Evolutionary conservation across 2,888 invertebrate genomes (phyloP).

Genomic region (Parthenolecanium corni): DNA sequence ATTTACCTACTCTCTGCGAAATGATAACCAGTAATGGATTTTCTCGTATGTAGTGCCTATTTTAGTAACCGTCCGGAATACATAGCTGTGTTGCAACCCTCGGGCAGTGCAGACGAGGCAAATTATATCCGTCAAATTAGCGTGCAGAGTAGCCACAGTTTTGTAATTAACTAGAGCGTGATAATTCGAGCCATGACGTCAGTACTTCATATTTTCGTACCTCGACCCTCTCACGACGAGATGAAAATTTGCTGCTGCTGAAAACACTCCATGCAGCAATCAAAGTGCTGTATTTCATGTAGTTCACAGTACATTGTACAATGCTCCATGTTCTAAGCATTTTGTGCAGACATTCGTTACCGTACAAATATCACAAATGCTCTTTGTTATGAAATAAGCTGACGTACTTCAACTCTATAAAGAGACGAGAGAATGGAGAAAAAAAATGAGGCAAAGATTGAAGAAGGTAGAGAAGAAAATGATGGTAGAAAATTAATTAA

Average conservation of each 20-base stretch:
- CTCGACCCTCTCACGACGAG: not conserved
- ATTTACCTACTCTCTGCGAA: slow-evolving; percentile 3
- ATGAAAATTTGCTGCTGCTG: not conserved
- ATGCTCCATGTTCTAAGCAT: too few relatives aligned
- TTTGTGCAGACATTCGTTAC: too few relatives aligned
- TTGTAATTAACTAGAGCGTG: slow-evolving; percentile 22
- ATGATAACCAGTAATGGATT: slow-evolving; percentile 20
- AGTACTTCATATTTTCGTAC: slow-evolving; percentile 11
- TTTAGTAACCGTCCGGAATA: not conserved
- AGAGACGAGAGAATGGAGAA: too few relatives aligned
- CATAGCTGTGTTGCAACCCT: slow-evolving; percentile 1
- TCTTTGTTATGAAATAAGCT: too few relatives aligned
- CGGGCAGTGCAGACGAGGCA: slow-evolving; percentile 1
- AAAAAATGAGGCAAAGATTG: too few relatives aligned
- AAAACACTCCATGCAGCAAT: slow-evolving; percentile 16
- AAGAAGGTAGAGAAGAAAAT: too few relatives aligned
- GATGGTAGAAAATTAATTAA: slow-evolving; percentile 3
- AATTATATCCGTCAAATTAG: slow-evolving; percentile 25
- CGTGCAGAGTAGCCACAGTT: slow-evolving; percentile 18
- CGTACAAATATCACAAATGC: too few relatives aligned
- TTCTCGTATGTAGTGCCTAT: slow-evolving; percentile 1
- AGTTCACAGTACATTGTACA: not conserved
- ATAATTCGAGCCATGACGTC: slow-evolving; percentile 20
- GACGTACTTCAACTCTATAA: too few relatives aligned
- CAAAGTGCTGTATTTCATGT: slow-evolving; percentile 3